Evolutionary conservation across 2,888 invertebrate species (phyloP).

Genomic region (Autographa gamma): DNA sequence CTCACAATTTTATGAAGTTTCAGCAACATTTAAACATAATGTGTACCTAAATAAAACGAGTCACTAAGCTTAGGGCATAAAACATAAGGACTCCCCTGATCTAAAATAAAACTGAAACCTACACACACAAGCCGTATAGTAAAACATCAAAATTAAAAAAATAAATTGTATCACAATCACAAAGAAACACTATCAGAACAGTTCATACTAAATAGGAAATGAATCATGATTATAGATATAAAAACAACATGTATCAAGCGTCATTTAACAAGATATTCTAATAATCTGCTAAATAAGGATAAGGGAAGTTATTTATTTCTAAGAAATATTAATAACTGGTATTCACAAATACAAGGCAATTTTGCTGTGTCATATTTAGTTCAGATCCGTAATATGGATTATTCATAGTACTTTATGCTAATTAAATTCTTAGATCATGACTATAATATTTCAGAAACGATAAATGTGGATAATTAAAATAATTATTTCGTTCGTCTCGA

Average conservation of each 20-base stretch:
- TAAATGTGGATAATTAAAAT: too few species aligned
- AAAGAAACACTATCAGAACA: not conserved
- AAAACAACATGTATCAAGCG: slow-evolving; percentile 24
- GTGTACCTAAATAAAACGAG: too few species aligned
- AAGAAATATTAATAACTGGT: slow-evolving; percentile 12
- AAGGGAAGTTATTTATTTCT: not conserved
- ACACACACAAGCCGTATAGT: not conserved
- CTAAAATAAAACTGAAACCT: not conserved
- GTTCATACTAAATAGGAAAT: slow-evolving; percentile 16
- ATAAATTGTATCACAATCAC: not conserved
- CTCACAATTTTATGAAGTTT: too few species aligned
- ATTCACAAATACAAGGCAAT: not conserved
- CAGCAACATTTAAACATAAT: too few species aligned
- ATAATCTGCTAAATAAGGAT: slow-evolving; percentile 8
- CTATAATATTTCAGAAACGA: too few species aligned
- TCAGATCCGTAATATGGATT: not conserved
- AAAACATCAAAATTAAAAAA: not conserved
- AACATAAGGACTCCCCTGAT: not conserved
- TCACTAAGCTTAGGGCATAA: too few species aligned
- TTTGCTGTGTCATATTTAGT: not conserved
- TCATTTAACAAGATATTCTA: slow-evolving; percentile 26
- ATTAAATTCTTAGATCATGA: not conserved
- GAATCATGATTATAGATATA: slow-evolving; percentile 26
- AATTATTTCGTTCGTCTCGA: too few species aligned
- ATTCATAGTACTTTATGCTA: not conserved